Evolutionary conservation across 1,140 invertebrate genomes (phyloP), one percentile per base, ranked within the genome.

Genomic region (Hylaeus volcanicus): DNA sequence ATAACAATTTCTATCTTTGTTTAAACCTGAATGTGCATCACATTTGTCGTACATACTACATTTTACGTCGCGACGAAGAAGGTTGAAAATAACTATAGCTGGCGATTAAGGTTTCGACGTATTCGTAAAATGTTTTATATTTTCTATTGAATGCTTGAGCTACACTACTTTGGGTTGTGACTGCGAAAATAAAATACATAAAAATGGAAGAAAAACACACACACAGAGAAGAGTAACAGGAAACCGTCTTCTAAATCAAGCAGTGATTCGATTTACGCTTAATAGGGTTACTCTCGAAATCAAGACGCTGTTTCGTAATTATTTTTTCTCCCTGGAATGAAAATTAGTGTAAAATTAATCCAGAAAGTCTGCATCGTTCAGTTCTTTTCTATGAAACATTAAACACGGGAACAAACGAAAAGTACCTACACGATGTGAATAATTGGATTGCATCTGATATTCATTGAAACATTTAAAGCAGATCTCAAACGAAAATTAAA

Each of bases 261-360:
- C n/a, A 12, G 43, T 12, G 2, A 43, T 12, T 56, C 6, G 43
- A 48, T 73, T 74, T 65, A 73, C 26, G 26, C 51, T 79, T 79
- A 64, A 55, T 12, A 37, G 41, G 69, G 41, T 79, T 73, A 79
- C 76, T 73, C 64, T 39, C 43, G 76, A 79, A 73, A 79, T 63
- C 64, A 74, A 74, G 69, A 64, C 60, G 60, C 60, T 37, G 48
- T 60, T 41, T 43, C 39, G 39, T 77, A 3, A 45, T 45, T 5
- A 45, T 5, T 2, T 5, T 5, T 45, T n/a, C 8, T 15, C 14
- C 63, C 3, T 14, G 12, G 15, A 11, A 37, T 26, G 37, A 11
- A 78, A 39, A 51, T 26, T 8, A 8, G n/a, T 45, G 11, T n/a
- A 12, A 12, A 11, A 63, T 43, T 43, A 71, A 51, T n/a, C 51